Evolutionary conservation across 2,888 invertebrate genomes (phyloP).

Genomic region (Plebejus anna): DNA sequence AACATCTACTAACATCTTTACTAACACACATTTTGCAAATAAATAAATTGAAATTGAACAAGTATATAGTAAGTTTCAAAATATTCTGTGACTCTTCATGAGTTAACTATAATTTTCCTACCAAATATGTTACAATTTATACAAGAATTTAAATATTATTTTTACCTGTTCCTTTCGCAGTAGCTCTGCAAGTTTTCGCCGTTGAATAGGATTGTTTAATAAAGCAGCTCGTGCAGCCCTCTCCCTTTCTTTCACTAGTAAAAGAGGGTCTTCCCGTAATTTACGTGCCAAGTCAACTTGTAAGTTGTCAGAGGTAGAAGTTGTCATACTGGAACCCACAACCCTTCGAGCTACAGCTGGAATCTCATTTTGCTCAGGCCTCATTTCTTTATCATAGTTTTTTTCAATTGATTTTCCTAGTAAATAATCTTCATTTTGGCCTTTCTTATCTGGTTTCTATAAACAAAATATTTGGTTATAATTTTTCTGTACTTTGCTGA

Average conservation of each 20-base stretch:
- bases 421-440: conserved; percentile 93
- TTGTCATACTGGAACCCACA: conserved; percentile 67
- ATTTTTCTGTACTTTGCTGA: background rate
- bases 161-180: conserved; percentile 81
- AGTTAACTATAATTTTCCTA: background rate
- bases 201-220: conserved; percentile 93
- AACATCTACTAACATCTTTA: too few relatives aligned
- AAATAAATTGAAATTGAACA: too few relatives aligned
- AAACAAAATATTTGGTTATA: conserved; percentile 38
- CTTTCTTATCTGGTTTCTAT: conserved; percentile 80
- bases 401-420: conserved; percentile 91
- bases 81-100: too few relatives aligned
- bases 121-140: background rate
- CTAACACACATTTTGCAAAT: too few relatives aligned
- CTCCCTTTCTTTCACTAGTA: conserved; percentile 93
- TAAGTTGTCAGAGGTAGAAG: conserved; percentile 73
- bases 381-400: conserved; percentile 81
- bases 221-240: conserved; percentile 91
- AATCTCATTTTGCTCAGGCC: conserved; percentile 87
- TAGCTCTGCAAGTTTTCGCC: conserved; percentile 91
- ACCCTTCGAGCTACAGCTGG: conserved; percentile 80
- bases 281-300: conserved; percentile 94
- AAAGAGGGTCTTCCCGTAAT: conserved; percentile 95
- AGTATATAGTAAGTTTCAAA: too few relatives aligned
- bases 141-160: conserved; percentile 14